Evolutionary conservation across 2,797 vertebrate species (phyloP).

Genomic region (Mustela erminea): DNA sequence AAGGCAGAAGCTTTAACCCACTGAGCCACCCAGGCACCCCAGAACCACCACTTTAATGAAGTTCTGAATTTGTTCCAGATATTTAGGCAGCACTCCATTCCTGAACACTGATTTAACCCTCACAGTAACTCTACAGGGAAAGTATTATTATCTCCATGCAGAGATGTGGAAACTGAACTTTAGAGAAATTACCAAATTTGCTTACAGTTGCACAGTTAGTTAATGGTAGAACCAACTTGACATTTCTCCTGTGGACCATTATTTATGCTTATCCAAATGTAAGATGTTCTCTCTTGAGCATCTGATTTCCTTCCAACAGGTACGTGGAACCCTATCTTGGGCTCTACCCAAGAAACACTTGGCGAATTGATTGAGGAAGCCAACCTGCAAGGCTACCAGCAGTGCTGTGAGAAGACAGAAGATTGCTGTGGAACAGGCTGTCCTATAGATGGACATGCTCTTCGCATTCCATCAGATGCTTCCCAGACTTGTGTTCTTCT

Average conservation of each 20-base stretch:
- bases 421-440: background rate
- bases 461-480: background rate
- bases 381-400: fast-evolving
- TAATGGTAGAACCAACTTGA: background rate
- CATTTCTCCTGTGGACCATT: no score
- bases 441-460: no score
- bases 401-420: background rate
- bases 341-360: background rate
- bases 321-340: background rate
- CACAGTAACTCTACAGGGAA: background rate
- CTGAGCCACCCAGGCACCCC: no score
- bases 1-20: no score
- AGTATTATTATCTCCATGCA: background rate
- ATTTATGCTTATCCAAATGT: background rate
- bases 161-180: background rate
- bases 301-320: background rate
- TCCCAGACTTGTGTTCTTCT: no score
- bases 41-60: background rate
- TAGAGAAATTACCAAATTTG: background rate
- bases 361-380: background rate
- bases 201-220: background rate
- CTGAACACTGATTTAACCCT: background rate
- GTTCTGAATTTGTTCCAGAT: background rate
- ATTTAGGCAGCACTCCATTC: background rate
- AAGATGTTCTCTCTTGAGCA: background rate